Conservation (phyloP, 2,888 invertebrate genomes). For the Halocaridina rubra region DNA sequence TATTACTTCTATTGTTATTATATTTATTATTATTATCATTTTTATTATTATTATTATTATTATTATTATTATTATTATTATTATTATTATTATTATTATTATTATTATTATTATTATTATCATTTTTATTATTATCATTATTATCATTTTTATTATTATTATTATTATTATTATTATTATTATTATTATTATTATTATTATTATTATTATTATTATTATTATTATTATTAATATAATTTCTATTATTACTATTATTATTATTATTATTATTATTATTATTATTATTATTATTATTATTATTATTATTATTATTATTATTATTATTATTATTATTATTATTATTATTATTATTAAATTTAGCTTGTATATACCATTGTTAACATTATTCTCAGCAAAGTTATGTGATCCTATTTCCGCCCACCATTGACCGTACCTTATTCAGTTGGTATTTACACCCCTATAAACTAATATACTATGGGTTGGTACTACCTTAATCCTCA, state of each 20-base stretch:
- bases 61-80: neutral
- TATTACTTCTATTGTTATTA: no score
- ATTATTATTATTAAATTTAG: neutral
- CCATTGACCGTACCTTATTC: neutral
- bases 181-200: neutral
- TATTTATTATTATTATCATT: neutral
- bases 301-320: neutral
- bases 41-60: neutral
- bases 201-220: neutral
- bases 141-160: neutral
- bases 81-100: neutral
- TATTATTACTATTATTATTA: neutral
- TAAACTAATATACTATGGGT: neutral
- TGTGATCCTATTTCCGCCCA: neutral
- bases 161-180: neutral
- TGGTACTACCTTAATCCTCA: neutral
- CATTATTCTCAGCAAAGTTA: neutral
- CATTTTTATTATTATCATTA: neutral
- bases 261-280: neutral
- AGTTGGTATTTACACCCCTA: neutral
- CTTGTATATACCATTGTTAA: neutral
- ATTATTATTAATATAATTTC: no score
- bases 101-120: neutral
- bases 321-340: neutral
- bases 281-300: neutral